Conservation (phyloP, 1,140 invertebrate species). For the Hydropsyche tenuis region DNA sequence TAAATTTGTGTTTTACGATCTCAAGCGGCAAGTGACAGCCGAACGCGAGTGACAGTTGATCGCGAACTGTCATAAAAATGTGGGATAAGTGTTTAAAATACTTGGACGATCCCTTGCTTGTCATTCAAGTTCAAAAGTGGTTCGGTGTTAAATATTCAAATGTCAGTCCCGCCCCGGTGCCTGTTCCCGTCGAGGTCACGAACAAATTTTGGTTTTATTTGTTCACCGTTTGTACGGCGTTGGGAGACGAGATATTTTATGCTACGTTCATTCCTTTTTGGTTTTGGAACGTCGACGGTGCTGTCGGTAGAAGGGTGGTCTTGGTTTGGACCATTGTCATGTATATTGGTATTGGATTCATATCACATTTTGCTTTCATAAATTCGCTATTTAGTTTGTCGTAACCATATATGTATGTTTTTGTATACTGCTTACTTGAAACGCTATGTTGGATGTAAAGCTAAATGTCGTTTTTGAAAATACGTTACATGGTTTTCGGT, state of each 20-base stretch:
- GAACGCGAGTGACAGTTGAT: background rate
- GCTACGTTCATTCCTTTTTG: conserved; percentile 86
- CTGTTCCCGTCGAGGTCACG: conserved; percentile 62
- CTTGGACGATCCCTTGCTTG: conserved; percentile 72
- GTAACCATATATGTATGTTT: too few relatives aligned
- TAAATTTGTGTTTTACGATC: too few relatives aligned
- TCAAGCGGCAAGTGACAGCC: too few relatives aligned
- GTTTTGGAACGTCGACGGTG: conserved; percentile 91
- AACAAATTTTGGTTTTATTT: conserved; percentile 88
- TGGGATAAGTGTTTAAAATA: conserved; percentile 63
- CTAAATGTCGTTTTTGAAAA: too few relatives aligned
- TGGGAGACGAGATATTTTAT: conserved; percentile 91
- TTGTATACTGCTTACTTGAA: background rate
- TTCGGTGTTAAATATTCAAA: conserved; percentile 66
- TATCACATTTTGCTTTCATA: too few relatives aligned
- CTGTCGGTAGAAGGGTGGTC: conserved; percentile 78
- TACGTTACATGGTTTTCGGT: too few relatives aligned
- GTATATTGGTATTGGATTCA: conserved; percentile 74
- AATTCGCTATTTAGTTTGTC: conserved; percentile 16
- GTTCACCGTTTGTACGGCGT: conserved; percentile 80
- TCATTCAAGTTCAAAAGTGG: conserved; percentile 74
- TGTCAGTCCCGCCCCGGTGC: conserved; percentile 53
- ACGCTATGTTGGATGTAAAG: too few relatives aligned
- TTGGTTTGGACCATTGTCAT: conserved; percentile 86
- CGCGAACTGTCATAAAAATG: conserved; percentile 51